Base-by-base conservation (phyloP, 2,888 invertebrate genomes). In the Thera britannica region DNA sequence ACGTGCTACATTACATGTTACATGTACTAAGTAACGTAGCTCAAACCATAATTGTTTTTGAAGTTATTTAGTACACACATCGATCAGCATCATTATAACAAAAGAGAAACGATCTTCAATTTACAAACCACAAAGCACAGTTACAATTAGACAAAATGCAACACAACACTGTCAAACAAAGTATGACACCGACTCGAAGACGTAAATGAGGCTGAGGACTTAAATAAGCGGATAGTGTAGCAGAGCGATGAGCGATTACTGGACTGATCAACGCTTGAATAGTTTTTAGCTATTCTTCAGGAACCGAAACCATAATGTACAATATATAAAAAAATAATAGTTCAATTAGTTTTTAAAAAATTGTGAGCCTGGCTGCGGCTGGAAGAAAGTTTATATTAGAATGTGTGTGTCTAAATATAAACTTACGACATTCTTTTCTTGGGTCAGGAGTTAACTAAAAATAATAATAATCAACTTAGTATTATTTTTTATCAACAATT, bases 91-190 rank as follows among this genome's bases (percentile, higher is more conserved):
- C 51, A 58, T 57, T 58, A 44, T 35, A 67, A 67, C 60, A 70
- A 65, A 69, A 69, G 62, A 68, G 58, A 62, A 65, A 69, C 55
- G 65, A 57, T 65, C 58, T 58, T 54, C 55, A 67, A 58, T 55
- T 67, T 62, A 62, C 49, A 65, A 59, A 65, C 69, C 69, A 56
- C 69, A 65, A 69, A 69, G 65, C 59, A 62, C 62, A 38, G 62
- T 69, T 69, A 69, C 68, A 65, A 68, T 68, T 65, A 69, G 69
- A 69, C 59, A 65, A 69, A 69, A 69, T 69, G 62, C 69, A 69
- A 69, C 62, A 68, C 61, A 68, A 68, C 68, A 68, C 57, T 62
- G 63, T 70, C 70, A 63, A 65, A 60, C 66, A 66, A 66, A 70
- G 60, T 66, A 70, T 66, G 70, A 70, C 70, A 62, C 63, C 61